A percentile compares a stretch with the other conserved stretches of the same genome.
Conservation (phyloP, 2,797 vertebrate genomes). For the Taenioides sp. region DNA sequence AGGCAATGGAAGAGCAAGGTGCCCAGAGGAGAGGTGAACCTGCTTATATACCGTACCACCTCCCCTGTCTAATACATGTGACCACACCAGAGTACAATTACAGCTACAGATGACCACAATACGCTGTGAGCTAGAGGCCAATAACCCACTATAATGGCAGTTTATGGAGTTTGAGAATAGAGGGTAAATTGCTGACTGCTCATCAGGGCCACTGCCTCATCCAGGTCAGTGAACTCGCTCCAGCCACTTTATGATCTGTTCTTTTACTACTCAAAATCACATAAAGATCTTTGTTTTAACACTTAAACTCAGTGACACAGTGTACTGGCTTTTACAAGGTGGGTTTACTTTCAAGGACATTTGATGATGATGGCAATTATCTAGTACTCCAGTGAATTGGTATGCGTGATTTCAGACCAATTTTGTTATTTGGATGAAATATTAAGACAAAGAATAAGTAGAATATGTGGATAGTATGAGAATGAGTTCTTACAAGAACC, state of each 20-base stretch:
- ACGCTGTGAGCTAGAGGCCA: conserved; percentile 37
- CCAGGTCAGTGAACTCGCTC: conserved; percentile 64
- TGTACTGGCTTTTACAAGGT: conserved; percentile 17
- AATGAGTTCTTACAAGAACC: no score
- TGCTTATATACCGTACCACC: conserved; percentile 64
- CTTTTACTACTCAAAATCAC: conserved; percentile 56
- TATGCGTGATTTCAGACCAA: no score
- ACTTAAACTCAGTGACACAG: conserved; percentile 12
- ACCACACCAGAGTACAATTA: conserved; percentile 58
- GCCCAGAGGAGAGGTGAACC: conserved; percentile 16
- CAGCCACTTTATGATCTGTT: conserved; percentile 45
- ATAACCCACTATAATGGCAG: conserved; percentile 49
- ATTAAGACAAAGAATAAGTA: no score
- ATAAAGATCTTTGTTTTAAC: conserved; percentile 45
- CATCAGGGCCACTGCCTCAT: conserved; percentile 55
- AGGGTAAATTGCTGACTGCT: conserved; percentile 64
- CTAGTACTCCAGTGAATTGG: background rate
- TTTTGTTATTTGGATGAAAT: no score
- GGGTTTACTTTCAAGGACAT: conserved; percentile 26
- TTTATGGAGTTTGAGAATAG: conserved; percentile 59
- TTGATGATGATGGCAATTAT: background rate
- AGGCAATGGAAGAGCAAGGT: conserved; percentile 59
- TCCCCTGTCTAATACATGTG: conserved; percentile 51
- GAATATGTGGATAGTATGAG: no score
- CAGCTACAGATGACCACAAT: conserved; percentile 46